Evolutionary conservation across 2,888 invertebrate genomes (phyloP), one percentile per base, ranked within the genome.

Genomic region (Ophion costatus): DNA sequence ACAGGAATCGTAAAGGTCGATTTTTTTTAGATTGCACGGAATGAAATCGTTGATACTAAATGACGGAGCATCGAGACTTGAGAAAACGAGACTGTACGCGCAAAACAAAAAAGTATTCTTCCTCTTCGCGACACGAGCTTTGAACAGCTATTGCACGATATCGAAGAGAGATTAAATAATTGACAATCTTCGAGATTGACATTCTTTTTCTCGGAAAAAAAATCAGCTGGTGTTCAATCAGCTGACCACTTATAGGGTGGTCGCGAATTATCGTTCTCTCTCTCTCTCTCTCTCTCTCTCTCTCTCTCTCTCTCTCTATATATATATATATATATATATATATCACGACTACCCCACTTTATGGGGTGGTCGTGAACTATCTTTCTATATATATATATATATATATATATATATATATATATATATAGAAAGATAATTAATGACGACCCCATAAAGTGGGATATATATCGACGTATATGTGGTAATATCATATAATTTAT

Each of bases 171-270:
- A 81, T 76, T 20, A 87, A 86, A 87, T 82, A 87, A 86, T 74
- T 82, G 86, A 83, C 67, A 75, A 80, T 83, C 81, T 42, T 76
- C 66, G 75, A 73, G 81, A 59, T 70, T 83, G 86, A 85, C 78
- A 86, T 85, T 87, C 84, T 85, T 86, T 82, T 85, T 85, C 69
- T 87, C 67, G 67, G 42, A 5, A 77, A 77, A 76, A 77, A 82
- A 83, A 82, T 85, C 82, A 71, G 69, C 81, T 85, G 70, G 59
- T 57, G 33, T 67, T 11, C 69, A 57, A 84, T 77, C 82, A 57
- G 70, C 75, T 70, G 74, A 22, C 64, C 33, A 33, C 45, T 79
- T 20, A 66, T 38, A 17, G 77, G 75, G 69, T 57, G 63, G 29
- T 66, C 10, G 9, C 1, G 20, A 61, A 70, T 56, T 57, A 5